Evolutionary conservation across 2,113 vertebrate species (phyloP), one percentile per base, ranked within the genome.

Genomic region (Lepidothrix coronata): DNA sequence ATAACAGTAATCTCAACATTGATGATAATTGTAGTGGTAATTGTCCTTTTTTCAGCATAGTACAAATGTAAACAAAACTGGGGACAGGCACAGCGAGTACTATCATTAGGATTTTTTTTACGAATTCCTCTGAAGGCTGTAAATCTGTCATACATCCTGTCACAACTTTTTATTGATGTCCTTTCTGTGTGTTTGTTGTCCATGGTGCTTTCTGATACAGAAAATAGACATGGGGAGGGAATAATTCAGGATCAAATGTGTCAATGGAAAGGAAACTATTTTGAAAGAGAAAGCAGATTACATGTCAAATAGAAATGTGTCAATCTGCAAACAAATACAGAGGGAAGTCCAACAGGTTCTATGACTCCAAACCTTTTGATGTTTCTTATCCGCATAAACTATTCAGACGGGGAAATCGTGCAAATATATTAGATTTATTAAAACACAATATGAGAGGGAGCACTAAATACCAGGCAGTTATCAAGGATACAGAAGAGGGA

Each of bases 271-370:
- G 65, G 52, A 54, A 96, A 74, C 28, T 85, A 79, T 94, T 91
- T 66, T 91, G 76, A 93, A 94, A 81, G 8, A 78, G 62, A 96
- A 93, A 91, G 25, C 55, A 89, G 49, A 94, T 79, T 91, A 68
- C 24, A 14, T 62, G 81, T 95, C 68, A 78, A 93, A 96, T 2
- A 2, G 35, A 94, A 91, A 77, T 41, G 16, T 95, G 57, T 59
- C 73, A 89, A 55, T 66, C 35, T 66, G 70, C 51, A 35, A 95
- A 90, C 79, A 88, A 91, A 88, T 58, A 68, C 67, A 75, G 51
- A 90, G 16, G 33, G 17, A 74, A 72, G 44, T 76, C 57, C 66
- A 97, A 88, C 67, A 94, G 57, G 33, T 97, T 72, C 7, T 39
- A 37, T 17, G 6, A 24, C 18, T 96, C 82, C 44, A 52, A 49